Conservation (phyloP, 2,113 vertebrate species). For the Cololabis saira region DNA sequence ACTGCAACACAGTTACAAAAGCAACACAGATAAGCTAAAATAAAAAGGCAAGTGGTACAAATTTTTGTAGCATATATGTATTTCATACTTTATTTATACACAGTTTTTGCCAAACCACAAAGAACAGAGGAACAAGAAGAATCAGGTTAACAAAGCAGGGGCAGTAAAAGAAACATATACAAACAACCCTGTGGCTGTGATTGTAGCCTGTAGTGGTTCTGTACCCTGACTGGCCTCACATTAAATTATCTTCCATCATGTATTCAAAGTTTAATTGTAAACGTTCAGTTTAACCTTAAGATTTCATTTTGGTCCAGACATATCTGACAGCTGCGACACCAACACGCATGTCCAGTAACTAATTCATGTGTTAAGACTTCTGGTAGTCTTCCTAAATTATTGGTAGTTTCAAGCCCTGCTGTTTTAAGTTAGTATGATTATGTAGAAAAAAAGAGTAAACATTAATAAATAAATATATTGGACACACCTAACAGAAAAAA, state of each 20-base stretch:
- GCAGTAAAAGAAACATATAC: slow-evolving; percentile 60
- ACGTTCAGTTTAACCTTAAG: slow-evolving; percentile 48
- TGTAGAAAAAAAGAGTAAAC: slow-evolving; percentile 1
- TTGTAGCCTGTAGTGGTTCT: slow-evolving; percentile 46
- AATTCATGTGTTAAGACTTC: too few relatives aligned
- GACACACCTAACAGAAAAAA: slow-evolving; percentile 29
- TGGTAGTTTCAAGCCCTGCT: too few relatives aligned
- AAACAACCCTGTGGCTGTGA: slow-evolving; percentile 58
- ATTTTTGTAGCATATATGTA: slow-evolving; percentile 37
- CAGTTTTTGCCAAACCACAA: slow-evolving; percentile 81
- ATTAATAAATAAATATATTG: slow-evolving; percentile 5
- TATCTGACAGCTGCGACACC: slow-evolving; percentile 29
- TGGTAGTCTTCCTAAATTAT: too few relatives aligned
- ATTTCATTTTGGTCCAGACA: slow-evolving; percentile 67
- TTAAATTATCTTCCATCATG: slow-evolving; percentile 34
- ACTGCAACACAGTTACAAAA: too few relatives aligned
- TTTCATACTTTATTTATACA: slow-evolving; percentile 84
- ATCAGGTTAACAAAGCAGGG: slow-evolving; percentile 72
- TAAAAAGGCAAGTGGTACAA: too few relatives aligned
- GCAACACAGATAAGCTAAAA: too few relatives aligned
- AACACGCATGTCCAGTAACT: not conserved
- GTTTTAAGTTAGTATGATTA: too few relatives aligned
- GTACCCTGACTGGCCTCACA: slow-evolving; percentile 42
- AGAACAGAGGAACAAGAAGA: slow-evolving; percentile 79
- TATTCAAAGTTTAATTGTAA: slow-evolving; percentile 45